A percentile compares a stretch with the other conserved stretches of the same genome.
These are phyloP conservation scores for Mantis religiosa DNA, from an alignment of 2,888 invertebrate genomes.

Conservation along the genomic window DNA sequence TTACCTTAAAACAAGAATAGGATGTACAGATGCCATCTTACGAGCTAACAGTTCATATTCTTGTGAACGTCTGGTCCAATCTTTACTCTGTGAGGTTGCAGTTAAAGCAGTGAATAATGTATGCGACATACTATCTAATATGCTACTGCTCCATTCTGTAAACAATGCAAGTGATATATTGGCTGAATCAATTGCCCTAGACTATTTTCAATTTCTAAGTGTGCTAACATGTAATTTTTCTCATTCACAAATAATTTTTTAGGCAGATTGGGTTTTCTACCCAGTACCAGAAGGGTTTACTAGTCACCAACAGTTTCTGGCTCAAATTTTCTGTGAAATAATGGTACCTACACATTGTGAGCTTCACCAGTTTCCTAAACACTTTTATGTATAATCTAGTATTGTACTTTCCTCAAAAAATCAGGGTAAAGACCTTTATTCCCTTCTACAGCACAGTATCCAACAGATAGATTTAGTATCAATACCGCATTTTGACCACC, in stretches of 20 bases:
- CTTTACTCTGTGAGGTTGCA: conserved; percentile 63
- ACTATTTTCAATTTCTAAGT: background rate
- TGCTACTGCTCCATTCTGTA: conserved; percentile 52
- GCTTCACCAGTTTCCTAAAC: no score
- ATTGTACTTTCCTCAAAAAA: no score
- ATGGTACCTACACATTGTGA: no score
- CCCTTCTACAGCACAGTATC: no score
- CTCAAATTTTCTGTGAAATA: no score
- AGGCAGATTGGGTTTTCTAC: no score
- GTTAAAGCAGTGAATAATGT: conserved; percentile 75
- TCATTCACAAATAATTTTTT: background rate
- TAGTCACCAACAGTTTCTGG: no score
- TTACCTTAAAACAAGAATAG: conserved; percentile 65
- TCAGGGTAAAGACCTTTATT: no score
- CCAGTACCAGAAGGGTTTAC: no score
- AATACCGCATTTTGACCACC: no score
- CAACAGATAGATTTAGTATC: no score
- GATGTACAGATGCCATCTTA: conserved; percentile 78
- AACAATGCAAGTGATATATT: background rate
- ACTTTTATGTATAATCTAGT: no score
- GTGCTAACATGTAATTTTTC: background rate
- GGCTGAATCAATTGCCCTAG: background rate
- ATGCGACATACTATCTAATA: conserved; percentile 74
- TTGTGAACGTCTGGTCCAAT: conserved; percentile 62
- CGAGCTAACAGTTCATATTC: conserved; percentile 73